A percentile compares a stretch with the other conserved stretches of the same genome.
Conservation (phyloP, 2,888 invertebrate species). For the Synergus itoensis region DNA sequence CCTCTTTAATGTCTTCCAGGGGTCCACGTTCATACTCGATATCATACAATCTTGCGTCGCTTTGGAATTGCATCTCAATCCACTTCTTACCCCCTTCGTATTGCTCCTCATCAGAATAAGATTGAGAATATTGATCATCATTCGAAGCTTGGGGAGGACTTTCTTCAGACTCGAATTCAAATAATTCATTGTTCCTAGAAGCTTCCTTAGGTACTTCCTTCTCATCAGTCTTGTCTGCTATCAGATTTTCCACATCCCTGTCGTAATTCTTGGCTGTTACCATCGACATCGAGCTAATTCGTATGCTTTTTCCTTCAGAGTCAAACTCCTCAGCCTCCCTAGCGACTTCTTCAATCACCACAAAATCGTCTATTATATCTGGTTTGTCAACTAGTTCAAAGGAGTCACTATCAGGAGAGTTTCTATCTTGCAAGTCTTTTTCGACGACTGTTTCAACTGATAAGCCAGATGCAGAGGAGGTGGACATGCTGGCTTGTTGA, state of each 20-base stretch:
- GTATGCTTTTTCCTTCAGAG: conserved; percentile 89
- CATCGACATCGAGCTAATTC: conserved; percentile 80
- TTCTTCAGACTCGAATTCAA: conserved; percentile 75
- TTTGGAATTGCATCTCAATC: conserved; percentile 94
- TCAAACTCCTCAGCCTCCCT: conserved; percentile 92
- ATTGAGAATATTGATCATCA: conserved; percentile 73
- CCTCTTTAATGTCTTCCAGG: conserved; percentile 94
- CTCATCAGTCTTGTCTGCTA: conserved; percentile 58
- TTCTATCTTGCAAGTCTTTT: conserved; percentile 69
- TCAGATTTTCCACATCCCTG: conserved; percentile 79
- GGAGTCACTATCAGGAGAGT: conserved; percentile 90
- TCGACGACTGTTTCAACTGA: conserved; percentile 74
- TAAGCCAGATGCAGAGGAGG: conserved; percentile 73
- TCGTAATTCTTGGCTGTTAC: conserved; percentile 80
- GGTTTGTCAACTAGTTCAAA: conserved; percentile 94
- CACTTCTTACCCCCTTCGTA: conserved; percentile 89
- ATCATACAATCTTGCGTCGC: conserved; percentile 83
- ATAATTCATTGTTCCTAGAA: conserved; percentile 65
- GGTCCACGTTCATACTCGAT: conserved; percentile 91
- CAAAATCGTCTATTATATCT: conserved; percentile 92
- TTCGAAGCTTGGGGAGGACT: conserved; percentile 75
- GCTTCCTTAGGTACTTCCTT: conserved; percentile 53
- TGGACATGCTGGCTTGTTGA: conserved; percentile 74
- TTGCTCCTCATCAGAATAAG: conserved; percentile 74
- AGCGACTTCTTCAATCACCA: conserved; percentile 92